Percentiles rank a stretch among this genome's conserved stretches.
Evolutionary conservation across 92 coral and sea anemone genomes (phyloP).

Genomic region (Ricordea florida): DNA sequence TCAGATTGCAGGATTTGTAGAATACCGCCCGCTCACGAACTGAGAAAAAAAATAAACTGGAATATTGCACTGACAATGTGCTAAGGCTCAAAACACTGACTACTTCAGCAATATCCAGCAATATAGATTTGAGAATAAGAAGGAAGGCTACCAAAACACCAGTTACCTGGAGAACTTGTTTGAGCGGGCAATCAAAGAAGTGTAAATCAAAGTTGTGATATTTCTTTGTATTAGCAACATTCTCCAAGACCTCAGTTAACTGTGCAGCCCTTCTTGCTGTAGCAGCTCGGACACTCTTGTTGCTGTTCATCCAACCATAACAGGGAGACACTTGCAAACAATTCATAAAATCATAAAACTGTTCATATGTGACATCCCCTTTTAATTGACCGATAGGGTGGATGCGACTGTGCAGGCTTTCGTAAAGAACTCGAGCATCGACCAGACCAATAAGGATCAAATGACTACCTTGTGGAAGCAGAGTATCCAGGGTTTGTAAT

Average conservation of each 20-base stretch:
- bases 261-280: conserved; percentile 78
- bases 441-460: conserved; percentile 78
- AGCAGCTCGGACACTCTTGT: conserved; percentile 79
- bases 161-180: conserved; percentile 69
- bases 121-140: too few species aligned
- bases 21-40: too few species aligned
- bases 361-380: conserved; percentile 84
- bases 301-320: conserved; percentile 88
- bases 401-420: conserved; percentile 82
- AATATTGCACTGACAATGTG: too few species aligned
- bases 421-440: conserved; percentile 84
- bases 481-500: conserved; percentile 61
- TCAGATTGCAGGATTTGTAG: too few species aligned
- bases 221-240: conserved; percentile 62
- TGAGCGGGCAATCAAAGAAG: conserved; percentile 72
- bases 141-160: neutral
- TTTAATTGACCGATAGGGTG: conserved; percentile 94
- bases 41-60: too few species aligned
- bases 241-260: conserved; percentile 73
- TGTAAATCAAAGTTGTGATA: conserved; percentile 80
- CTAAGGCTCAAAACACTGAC: too few species aligned
- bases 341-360: conserved; percentile 88
- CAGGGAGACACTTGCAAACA: conserved; percentile 95
- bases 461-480: conserved; percentile 87
- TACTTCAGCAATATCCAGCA: neutral